These are phyloP conservation scores for Brachionus paranguensis DNA, from an alignment of 1,140 invertebrate genomes.

Conservation along the genomic window DNA sequence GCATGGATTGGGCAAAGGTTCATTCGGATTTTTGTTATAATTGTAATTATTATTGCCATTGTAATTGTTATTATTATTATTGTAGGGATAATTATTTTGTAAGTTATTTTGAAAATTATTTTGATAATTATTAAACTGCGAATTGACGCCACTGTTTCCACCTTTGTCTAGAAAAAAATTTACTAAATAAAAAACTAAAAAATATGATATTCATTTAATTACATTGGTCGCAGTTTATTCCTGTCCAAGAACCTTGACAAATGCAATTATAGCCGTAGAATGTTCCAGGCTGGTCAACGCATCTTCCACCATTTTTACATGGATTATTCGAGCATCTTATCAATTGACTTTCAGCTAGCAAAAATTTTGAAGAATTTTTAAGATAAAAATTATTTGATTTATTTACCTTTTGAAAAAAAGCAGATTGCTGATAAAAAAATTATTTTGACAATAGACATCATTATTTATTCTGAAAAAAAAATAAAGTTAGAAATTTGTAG, in stretches of 20 bases:
- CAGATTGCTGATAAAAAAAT: not conserved
- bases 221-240: constrained; percentile 37
- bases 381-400: not conserved
- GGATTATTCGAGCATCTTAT: constrained; percentile 24
- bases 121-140: not conserved
- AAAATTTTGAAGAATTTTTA: not conserved
- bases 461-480: not conserved
- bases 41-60: not conserved
- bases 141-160: not conserved
- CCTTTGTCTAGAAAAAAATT: not conserved
- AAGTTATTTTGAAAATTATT: not conserved
- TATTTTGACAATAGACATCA: not conserved
- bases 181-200: no score
- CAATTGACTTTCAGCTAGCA: not conserved
- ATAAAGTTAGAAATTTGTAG: not conserved
- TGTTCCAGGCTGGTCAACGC: constrained; percentile 4
- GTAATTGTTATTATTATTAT: not conserved
- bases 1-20: not conserved
- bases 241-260: not conserved
- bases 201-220: not conserved
- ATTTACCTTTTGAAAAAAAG: not conserved
- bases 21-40: not conserved
- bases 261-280: constrained; percentile 37
- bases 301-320: constrained; percentile 23
- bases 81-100: not conserved